These are phyloP conservation scores for Chaetodon trifascialis DNA, from an alignment of 2,113 vertebrate genomes.

Conservation along the genomic window DNA sequence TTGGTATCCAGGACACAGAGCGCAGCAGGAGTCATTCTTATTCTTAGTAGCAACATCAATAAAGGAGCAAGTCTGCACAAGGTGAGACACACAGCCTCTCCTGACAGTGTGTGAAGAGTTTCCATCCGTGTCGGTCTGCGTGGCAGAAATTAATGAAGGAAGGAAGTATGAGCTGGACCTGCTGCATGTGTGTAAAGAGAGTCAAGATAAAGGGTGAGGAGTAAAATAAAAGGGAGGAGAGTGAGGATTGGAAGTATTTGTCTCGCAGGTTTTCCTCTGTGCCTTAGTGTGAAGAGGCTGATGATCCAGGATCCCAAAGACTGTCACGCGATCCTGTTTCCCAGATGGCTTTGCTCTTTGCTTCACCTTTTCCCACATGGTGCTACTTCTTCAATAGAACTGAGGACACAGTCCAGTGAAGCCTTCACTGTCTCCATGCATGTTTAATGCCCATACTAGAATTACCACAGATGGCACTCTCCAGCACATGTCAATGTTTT, in stretches of 20 bases:
- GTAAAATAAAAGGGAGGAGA: neutral
- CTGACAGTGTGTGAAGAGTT: slow-evolving; percentile 50
- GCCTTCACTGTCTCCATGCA: slow-evolving; percentile 52
- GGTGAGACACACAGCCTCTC: slow-evolving; percentile 43
- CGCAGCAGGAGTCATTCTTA: slow-evolving; percentile 62
- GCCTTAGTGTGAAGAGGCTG: slow-evolving; percentile 53
- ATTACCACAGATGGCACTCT: slow-evolving; percentile 49
- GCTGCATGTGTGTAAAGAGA: slow-evolving; percentile 8
- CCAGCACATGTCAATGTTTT: slow-evolving; percentile 47
- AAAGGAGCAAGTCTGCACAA: slow-evolving; percentile 28
- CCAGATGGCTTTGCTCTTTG: slow-evolving; percentile 41
- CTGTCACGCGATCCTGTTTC: slow-evolving; percentile 55
- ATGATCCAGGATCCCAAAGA: slow-evolving; percentile 37
- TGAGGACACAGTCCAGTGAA: slow-evolving; percentile 27
- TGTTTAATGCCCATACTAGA: slow-evolving; percentile 63
- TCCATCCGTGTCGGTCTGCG: slow-evolving; percentile 41
- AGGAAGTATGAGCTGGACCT: neutral
- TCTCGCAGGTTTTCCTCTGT: neutral
- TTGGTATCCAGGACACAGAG: slow-evolving; percentile 63
- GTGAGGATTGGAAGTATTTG: slow-evolving; percentile 12
- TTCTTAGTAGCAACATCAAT: slow-evolving; percentile 69
- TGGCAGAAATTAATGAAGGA: slow-evolving; percentile 41
- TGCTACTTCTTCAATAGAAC: slow-evolving; percentile 1
- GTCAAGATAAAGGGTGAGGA: neutral
- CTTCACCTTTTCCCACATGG: slow-evolving; percentile 14